Percentiles rank a stretch among this genome's conserved stretches.
phyloP scores from a whole-genome alignment of 1,140 invertebrate species.

The Cydia amplana region DNA sequence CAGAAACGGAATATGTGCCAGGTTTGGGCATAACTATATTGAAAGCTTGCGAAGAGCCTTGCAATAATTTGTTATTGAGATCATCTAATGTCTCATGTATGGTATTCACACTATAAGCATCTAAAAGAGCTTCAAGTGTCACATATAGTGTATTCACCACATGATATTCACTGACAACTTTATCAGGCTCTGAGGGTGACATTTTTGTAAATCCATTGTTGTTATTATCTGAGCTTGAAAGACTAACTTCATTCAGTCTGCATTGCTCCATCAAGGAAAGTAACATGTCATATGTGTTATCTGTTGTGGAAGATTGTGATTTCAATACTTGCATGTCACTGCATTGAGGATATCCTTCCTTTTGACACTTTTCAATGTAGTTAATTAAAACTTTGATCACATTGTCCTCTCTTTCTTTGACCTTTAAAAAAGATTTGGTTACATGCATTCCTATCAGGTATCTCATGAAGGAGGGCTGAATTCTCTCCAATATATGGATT shows the following conservation, averaged over 20 bases:
- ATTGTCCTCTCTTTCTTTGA: slow-evolving; percentile 45
- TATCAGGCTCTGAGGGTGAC: slow-evolving; percentile 31
- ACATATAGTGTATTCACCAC: slow-evolving; percentile 52
- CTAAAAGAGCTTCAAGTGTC: slow-evolving; percentile 57
- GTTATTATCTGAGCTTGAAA: neutral
- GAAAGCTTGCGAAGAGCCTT: slow-evolving; percentile 34
- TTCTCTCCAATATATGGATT: slow-evolving; percentile 54
- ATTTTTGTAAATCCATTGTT: slow-evolving; percentile 42
- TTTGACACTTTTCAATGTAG: slow-evolving; percentile 51
- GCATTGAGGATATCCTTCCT: slow-evolving; percentile 44
- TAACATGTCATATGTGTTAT: slow-evolving; percentile 14
- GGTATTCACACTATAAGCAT: slow-evolving; percentile 54
- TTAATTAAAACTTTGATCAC: slow-evolving; percentile 54
- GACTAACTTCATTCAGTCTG: neutral
- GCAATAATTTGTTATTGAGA: slow-evolving; percentile 48
- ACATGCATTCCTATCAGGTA: slow-evolving; percentile 49
- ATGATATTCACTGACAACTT: slow-evolving; percentile 40
- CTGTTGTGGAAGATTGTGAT: slow-evolving; percentile 41
- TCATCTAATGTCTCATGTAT: slow-evolving; percentile 53
- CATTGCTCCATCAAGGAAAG: neutral
- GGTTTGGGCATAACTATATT: slow-evolving; percentile 32
- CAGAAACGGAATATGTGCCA: slow-evolving; percentile 48
- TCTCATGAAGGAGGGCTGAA: slow-evolving; percentile 61
- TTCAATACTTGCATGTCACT: slow-evolving; percentile 34
- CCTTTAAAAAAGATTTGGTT: slow-evolving; percentile 44